phyloP scores from a whole-genome alignment of 2,113 vertebrate genomes.

The Corythaeola cristata region DNA sequence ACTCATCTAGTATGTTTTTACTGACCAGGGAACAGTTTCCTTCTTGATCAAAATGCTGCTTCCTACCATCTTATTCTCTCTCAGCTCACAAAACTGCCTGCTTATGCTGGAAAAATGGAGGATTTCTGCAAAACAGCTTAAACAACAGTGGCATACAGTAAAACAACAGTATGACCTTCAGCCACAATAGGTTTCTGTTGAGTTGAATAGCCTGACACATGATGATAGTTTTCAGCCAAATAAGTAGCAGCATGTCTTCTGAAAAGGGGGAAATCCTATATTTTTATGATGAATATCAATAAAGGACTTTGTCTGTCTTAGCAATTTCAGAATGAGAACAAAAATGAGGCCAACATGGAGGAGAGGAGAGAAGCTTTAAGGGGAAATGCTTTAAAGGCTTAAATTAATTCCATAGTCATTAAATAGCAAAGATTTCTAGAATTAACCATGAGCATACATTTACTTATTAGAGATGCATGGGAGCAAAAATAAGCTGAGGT shows the following conservation, averaged over 20 bases:
- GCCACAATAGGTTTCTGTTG: neutral
- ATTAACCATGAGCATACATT: neutral
- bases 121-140: neutral
- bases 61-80: neutral
- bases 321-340: neutral
- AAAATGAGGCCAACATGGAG: neutral
- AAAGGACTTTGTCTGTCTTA: neutral
- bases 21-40: neutral
- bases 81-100: neutral
- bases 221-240: constrained; percentile 13
- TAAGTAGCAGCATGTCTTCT: constrained; percentile 11
- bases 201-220: neutral
- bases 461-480: neutral
- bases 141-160: neutral
- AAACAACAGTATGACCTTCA: constrained; percentile 45
- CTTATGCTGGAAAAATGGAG: neutral
- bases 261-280: neutral
- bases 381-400: neutral
- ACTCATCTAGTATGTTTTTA: neutral
- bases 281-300: neutral
- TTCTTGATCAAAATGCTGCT: neutral
- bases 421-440: neutral
- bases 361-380: neutral
- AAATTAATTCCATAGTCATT: neutral
- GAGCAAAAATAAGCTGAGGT: neutral